Conservation (phyloP, 2,113 vertebrate genomes). For the Rhadina sibilatrix region DNA sequence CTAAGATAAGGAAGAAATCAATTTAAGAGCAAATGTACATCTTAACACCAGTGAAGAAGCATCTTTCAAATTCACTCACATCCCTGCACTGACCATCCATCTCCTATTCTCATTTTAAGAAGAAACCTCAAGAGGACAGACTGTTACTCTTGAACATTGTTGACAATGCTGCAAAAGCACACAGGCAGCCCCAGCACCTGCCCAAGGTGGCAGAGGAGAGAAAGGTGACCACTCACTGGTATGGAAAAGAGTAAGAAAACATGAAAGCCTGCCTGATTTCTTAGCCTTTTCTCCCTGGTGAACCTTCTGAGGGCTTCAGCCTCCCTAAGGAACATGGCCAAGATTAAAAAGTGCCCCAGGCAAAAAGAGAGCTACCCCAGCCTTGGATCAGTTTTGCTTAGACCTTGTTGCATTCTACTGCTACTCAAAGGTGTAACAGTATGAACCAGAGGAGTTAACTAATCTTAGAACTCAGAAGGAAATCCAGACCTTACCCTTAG, state of each 20-base stretch:
- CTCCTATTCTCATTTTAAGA: background rate
- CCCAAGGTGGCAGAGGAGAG: background rate
- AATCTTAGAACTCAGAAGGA: background rate
- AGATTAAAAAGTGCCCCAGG: background rate
- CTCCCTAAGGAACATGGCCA: rapidly evolving
- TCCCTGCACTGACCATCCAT: background rate
- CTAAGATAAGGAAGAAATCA: background rate
- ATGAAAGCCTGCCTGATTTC: background rate
- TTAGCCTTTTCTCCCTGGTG: background rate
- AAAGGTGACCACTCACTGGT: background rate
- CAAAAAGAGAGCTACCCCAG: background rate
- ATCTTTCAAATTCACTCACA: background rate
- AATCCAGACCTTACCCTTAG: background rate
- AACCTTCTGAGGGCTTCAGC: background rate
- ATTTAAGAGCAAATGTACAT: background rate
- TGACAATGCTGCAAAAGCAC: background rate
- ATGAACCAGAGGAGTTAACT: background rate
- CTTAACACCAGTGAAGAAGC: background rate
- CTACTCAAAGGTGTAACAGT: background rate
- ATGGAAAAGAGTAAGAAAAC: background rate
- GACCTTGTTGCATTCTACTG: background rate
- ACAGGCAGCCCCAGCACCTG: background rate
- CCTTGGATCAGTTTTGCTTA: background rate
- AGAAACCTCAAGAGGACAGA: background rate
- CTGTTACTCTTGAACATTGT: background rate